Percentiles rank a stretch among this genome's conserved stretches.
Conservation (phyloP, 2,113 vertebrate genomes). For the Fukomys damarensis region DNA sequence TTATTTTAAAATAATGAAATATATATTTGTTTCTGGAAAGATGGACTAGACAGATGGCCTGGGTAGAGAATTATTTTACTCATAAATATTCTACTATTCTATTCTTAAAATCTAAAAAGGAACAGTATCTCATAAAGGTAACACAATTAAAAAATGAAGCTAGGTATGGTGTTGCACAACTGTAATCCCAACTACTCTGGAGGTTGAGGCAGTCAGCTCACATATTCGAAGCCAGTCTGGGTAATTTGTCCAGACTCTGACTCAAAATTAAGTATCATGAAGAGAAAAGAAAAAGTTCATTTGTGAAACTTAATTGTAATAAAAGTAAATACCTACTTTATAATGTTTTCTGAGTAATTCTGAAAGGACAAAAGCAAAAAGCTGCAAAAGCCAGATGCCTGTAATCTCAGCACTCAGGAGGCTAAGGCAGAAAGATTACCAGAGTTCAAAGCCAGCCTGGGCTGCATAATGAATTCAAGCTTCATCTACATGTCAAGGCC, state of each 20-base stretch:
- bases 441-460: neutral
- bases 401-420: neutral
- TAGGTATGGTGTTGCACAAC: neutral
- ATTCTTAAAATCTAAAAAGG: neutral
- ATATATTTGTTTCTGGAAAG: neutral
- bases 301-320: constrained; percentile 30
- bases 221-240: neutral
- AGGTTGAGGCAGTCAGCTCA: neutral
- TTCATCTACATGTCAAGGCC: neutral
- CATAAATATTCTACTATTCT: neutral
- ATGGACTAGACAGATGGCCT: too few relatives aligned
- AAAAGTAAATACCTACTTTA: neutral
- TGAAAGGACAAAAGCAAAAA: neutral
- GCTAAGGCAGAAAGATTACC: neutral
- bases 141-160: neutral
- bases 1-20: neutral
- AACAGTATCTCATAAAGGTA: neutral
- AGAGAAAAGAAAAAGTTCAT: neutral
- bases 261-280: neutral
- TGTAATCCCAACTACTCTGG: neutral
- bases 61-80: neutral
- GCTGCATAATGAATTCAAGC: neutral
- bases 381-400: neutral
- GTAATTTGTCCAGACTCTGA: neutral
- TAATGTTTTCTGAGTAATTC: neutral